phyloP scores from a whole-genome alignment of 2,113 vertebrate genomes.

The Sprattus sprattus region DNA sequence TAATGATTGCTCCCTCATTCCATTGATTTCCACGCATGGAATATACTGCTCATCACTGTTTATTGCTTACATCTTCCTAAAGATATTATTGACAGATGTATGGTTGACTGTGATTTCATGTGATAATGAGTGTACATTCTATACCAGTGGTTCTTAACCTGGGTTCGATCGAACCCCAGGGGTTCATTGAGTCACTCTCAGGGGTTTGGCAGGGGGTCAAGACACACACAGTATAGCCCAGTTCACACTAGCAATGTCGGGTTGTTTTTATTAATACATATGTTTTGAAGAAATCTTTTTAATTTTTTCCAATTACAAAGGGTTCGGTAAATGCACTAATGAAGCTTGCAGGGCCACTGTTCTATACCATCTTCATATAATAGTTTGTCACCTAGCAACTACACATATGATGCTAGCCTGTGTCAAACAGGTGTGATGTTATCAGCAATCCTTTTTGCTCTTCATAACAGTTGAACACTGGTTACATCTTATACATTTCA shows the following conservation, averaged over 20 bases:
- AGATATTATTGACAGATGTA: not conserved
- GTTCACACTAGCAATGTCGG: too few species aligned
- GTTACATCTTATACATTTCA: not conserved
- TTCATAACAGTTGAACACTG: not conserved
- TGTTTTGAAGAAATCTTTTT: too few species aligned
- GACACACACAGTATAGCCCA: too few species aligned
- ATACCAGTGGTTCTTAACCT: too few species aligned
- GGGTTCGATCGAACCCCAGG: too few species aligned
- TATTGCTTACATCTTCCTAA: not conserved
- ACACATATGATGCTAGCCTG: not conserved
- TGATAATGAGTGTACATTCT: not conserved
- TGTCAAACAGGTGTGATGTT: not conserved
- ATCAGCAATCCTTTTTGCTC: not conserved
- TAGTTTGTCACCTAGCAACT: not conserved
- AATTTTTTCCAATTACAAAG: too few species aligned
- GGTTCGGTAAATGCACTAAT: too few species aligned
- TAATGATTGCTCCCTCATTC: not conserved
- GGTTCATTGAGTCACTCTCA: too few species aligned
- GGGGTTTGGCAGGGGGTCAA: too few species aligned
- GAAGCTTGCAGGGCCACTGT: too few species aligned
- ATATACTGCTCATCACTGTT: not conserved
- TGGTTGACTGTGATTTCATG: not conserved
- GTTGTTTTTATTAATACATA: too few species aligned
- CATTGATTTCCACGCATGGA: not conserved
- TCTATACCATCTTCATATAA: not conserved